Evolutionary conservation across 2,113 vertebrate species (phyloP), one percentile per base, ranked within the genome.

Genomic region (Nibea albiflora): DNA sequence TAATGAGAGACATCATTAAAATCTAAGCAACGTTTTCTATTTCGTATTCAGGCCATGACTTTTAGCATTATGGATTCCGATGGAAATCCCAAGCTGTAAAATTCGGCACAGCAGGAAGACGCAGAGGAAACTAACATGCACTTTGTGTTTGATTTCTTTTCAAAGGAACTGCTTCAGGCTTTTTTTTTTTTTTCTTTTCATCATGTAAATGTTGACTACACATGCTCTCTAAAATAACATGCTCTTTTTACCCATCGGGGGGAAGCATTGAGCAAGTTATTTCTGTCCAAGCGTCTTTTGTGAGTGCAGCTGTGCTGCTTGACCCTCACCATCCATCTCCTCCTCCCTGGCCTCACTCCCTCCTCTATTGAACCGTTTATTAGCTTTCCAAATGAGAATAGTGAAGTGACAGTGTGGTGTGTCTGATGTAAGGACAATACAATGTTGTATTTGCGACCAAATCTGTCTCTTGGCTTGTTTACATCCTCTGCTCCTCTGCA

Each of bases 241-340:
- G 16, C 15, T 69, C 42, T 66, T 71, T 71, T 26, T 7, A 28
- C 65, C 90, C 85, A 63, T 73, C 24, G 81, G 86, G 60, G 74
- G 77, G 80, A 68, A 78, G 65, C 67, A 79, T 54, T 88, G 77
- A 39, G 50, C 69, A 60, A 54, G 15, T 15, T 64, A 60, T 67
- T 10, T 24, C n/a, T 61, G 65, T 17, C 15, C 15, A 5, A 50
- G 69, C 20, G 26, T 70, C n/a, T 52, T 84, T 58, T 70, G 71
- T 53, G 69, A 84, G 58, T 76, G 70, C 81, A 81, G 82, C 76
- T 83, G 79, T 78, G 49, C 28, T 46, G 70, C 78, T 67, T n/a
- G 44, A 73, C 49, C n/a, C 46, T 31, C 7, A 2, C 46, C 47
- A 57, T 63, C 52, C 64, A 56, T 68, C 76, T 64, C 24, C 42